Evolutionary conservation across 2,113 vertebrate species (phyloP).

Genomic region (Columba livia): DNA sequence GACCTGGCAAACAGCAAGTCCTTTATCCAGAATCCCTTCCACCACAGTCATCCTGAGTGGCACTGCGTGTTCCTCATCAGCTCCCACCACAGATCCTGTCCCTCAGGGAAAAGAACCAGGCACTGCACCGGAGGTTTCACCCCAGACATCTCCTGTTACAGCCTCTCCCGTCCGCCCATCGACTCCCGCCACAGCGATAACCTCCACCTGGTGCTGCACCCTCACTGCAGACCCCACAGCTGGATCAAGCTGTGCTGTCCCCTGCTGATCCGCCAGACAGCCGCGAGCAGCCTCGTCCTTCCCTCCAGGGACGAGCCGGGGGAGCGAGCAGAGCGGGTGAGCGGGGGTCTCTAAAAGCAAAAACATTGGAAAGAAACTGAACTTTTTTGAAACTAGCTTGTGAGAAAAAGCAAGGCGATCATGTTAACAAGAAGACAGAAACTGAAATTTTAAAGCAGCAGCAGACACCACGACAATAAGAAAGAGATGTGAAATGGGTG

Average conservation of each 20-base stretch:
- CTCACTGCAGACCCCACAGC: too few relatives aligned
- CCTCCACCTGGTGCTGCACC: not conserved
- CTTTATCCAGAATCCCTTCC: not conserved
- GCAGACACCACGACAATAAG: not conserved
- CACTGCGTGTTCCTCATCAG: not conserved
- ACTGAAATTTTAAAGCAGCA: not conserved
- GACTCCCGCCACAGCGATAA: not conserved
- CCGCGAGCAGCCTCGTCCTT: not conserved
- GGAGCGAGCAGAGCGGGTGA: not conserved
- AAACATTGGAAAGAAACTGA: not conserved
- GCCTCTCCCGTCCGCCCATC: not conserved
- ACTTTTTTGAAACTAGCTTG: not conserved
- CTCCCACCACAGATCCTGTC: not conserved
- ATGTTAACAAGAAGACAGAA: not conserved
- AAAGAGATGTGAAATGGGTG: not conserved
- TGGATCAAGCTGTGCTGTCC: too few relatives aligned
- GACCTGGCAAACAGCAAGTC: not conserved
- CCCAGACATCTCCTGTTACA: not conserved
- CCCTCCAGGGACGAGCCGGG: not conserved
- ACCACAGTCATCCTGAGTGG: not conserved
- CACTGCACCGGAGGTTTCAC: not conserved
- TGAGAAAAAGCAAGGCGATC: not conserved
- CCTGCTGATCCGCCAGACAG: too few relatives aligned
- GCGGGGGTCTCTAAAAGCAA: not conserved
- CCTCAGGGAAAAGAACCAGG: not conserved